phyloP scores from a whole-genome alignment of 2,888 invertebrate genomes.

The Epinotia demarniana region DNA sequence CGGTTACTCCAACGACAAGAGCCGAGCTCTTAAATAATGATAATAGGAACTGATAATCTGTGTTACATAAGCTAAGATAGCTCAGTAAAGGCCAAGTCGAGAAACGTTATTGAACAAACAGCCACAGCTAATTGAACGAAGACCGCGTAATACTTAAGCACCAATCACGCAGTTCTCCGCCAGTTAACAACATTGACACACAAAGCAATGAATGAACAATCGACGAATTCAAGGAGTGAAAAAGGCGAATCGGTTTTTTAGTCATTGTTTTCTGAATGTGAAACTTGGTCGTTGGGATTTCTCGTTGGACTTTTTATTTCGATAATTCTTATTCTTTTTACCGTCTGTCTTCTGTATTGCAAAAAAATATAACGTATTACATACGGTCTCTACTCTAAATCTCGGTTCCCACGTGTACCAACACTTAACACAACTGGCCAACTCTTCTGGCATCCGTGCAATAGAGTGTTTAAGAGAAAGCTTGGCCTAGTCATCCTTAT shows the following conservation, averaged over 20 bases:
- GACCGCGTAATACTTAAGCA: conserved; percentile 19
- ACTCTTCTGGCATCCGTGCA: no score
- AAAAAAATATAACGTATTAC: neutral
- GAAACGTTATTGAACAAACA: conserved; percentile 26
- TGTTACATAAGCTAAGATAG: neutral
- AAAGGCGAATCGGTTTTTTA: neutral
- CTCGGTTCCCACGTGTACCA: no score
- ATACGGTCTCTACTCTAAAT: neutral
- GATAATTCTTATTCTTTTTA: neutral
- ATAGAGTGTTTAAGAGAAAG: no score
- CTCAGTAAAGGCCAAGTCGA: conserved; percentile 20
- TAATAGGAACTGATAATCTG: neutral
- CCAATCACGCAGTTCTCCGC: conserved; percentile 36
- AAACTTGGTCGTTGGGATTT: neutral
- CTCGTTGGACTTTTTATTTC: conserved; percentile 1
- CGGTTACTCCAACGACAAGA: no score
- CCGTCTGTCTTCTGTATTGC: neutral
- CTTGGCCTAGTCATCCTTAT: no score
- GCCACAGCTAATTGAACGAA: conserved; percentile 33
- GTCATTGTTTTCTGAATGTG: neutral
- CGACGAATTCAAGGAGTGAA: conserved; percentile 3
- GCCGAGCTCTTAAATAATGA: no score
- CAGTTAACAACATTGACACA: conserved; percentile 39
- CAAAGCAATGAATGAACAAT: conserved; percentile 39
- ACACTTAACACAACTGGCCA: no score